Evolutionary conservation across 1,140 invertebrate genomes (phyloP), one percentile per base, ranked within the genome.

Genomic region (Leguminivora glycinivorella): DNA sequence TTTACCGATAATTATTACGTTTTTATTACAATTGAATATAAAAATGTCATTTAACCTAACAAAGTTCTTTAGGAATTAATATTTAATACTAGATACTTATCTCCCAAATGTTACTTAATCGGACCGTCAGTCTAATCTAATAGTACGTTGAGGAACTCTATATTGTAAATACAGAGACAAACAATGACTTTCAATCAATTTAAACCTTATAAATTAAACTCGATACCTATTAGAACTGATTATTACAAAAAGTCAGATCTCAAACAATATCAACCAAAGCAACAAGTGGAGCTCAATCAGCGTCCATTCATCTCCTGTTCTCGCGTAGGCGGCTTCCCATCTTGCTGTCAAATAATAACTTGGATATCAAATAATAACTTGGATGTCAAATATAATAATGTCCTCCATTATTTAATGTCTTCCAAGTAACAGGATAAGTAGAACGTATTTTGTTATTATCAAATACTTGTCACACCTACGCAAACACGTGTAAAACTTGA

Each of bases 231-330:
- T 17, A 43, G 34, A 43, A 43, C 40, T 14, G 40, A 6, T 52
- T 52, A 19, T 52, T 22, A 0, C 17, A 22, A 7, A 52, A 52
- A 52, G 19, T 52, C 22, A 22, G 7, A 52, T 52, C 47, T 52
- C 47, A 52, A 6, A 52, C 19, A 52, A 52, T 52, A 52, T 22
- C n/a, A 17, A 52, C 40, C 19, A 47, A 52, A 52, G 47, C 47
- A 52, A 52, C 47, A 52, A 52, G 47, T 52, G 47, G 47, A 22
- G 47, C 47, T 52, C 47, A 52, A 52, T 52, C 47, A 9, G 47
- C n/a, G 47, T 52, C 10, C 47, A 52, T 52, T 52, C 47, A 52
- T 52, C 47, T 52, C 47, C 5, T 17, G 40, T 43, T 43, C 40
- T 43, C 12, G 47, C 10, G 47, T 52, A 52, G 47, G 47, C 47